Base-by-base conservation (phyloP, 2,888 invertebrate species). In the Caenorhabditis macrosperma region DNA sequence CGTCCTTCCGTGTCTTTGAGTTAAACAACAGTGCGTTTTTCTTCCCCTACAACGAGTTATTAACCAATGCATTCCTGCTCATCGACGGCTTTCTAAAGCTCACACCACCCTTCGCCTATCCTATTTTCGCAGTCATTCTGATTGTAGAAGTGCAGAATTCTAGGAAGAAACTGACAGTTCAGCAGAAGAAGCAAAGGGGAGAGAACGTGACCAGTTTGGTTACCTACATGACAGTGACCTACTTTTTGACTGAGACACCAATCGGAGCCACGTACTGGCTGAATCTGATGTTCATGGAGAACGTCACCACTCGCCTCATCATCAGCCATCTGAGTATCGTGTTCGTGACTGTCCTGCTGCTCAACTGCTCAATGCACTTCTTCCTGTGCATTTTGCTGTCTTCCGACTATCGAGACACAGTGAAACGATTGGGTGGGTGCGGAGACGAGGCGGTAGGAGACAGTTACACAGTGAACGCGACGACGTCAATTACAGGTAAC, bases 241-340 rank as follows among this genome's bases (percentile, higher is more conserved):
- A 66, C 41, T 24, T 54, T 12, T 26, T 66, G 80, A 63, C 80
- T 74, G 63, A 81, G 68, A 41, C 83, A 72, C 63, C 74, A 50
- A 55, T 82, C 63, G 50, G 81, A 68, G 15, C 46, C 20, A 30
- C 41, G 2, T 10, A 76, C 52, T 44, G 64, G 63, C 12, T 75
- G 81, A 22, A 75, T 68, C 5, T 50, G 67, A 7, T 54, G 57
- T 24, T 76, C 74, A 38, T 66, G 35, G 20, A 26, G 22, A 22
- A 54, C 57, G 9, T 44, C 52, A 17, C 20, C 26, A 46, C 52
- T 50, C 33, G 2, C 7, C 7, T 2, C 15, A 38, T 57, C 50
- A n/a, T 44, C 20, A 15, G 35, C 60, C n/a, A 64, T 33, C 22
- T 55, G 46, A 12, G 57, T 35, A 17, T 46, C 54, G 17, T 52